Base-by-base conservation (phyloP, 2,113 vertebrate species). In the Eleginops maclovinus region DNA sequence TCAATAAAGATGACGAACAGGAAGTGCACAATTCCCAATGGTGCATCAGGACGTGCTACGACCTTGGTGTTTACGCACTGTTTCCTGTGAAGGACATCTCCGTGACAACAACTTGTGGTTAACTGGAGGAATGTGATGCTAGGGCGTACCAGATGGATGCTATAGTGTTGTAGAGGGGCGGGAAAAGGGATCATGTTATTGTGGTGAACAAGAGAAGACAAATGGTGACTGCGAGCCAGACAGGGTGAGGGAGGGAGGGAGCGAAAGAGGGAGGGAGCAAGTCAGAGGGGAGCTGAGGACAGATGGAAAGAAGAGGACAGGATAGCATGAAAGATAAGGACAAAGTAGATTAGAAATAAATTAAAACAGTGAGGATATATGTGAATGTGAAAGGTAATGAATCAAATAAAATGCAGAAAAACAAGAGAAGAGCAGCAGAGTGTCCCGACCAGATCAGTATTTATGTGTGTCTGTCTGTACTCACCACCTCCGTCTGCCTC, bases 391-490 rank as follows among this genome's bases (percentile, higher is more conserved):
- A 17, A 28, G 19, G 14, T 15, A 16, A 41, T 63, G 0, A 31
- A 21, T 4, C 5, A 19, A 17, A 12, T n/a, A 24, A 21, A 21
- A 66, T 1, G 15, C 16, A 36, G 17, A 24, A 14, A 46, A 75
- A 47, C 40, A 49, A 53, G 50, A 71, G 26, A 58, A n/a, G 40
- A 58, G 17, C n/a, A 56, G 44, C 17, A 10, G 36, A 61, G 68
- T 51, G 67, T 78, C 70, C 69, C 72, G 59, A 54, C 59, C 47
- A 40, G 31, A n/a, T 55, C 19, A 59, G 79, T 88, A 85, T 89
- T 89, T 85, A 88, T 69, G 66, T 51, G 77, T 63, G 60, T 51
- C 55, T 79, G 75, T 65, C 47, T 65, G 67, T n/a, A 71, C 77
- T 83, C 50, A 56, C 63, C 59, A 62, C 43, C 74, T 81, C 73